phyloP scores from a whole-genome alignment of 2,113 vertebrate species.

The Oncorhynchus masou region DNA sequence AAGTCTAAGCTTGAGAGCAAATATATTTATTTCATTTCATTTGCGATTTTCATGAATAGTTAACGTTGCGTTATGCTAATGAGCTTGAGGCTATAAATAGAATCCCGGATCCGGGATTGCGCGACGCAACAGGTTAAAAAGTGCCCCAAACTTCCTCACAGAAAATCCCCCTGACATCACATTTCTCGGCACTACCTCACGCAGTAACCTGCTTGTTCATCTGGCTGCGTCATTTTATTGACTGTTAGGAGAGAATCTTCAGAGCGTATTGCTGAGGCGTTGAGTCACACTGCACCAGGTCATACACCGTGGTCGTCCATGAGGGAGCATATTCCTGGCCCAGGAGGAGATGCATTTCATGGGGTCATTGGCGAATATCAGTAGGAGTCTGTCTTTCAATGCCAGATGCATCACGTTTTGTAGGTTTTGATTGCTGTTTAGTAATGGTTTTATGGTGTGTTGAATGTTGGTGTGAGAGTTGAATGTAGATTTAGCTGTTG shows the following conservation, averaged over 20 bases:
- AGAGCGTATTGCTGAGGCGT: conserved; percentile 27
- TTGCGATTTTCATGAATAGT: no score
- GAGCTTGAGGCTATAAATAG: no score
- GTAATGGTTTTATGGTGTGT: no score
- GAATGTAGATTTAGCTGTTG: no score
- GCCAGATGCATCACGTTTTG: background rate
- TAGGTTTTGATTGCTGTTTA: no score
- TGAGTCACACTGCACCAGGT: background rate
- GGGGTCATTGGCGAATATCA: background rate
- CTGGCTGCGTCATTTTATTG: conserved; percentile 44
- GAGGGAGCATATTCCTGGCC: background rate
- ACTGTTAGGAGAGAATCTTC: conserved; percentile 42
- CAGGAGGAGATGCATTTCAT: background rate
- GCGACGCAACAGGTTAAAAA: no score
- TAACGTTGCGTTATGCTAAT: no score
- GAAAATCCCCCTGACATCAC: conserved; percentile 59
- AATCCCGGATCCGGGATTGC: no score
- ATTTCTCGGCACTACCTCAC: conserved; percentile 63
- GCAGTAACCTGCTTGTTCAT: conserved; percentile 2
- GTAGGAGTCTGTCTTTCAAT: background rate
- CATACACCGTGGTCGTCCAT: background rate
- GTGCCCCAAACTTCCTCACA: conserved; percentile 24
- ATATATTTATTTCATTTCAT: no score
- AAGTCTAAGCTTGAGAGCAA: no score
- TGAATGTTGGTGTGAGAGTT: no score